Evolutionary conservation across 2,113 vertebrate genomes (phyloP).

Genomic region (Phrynocephalus versicolor): DNA sequence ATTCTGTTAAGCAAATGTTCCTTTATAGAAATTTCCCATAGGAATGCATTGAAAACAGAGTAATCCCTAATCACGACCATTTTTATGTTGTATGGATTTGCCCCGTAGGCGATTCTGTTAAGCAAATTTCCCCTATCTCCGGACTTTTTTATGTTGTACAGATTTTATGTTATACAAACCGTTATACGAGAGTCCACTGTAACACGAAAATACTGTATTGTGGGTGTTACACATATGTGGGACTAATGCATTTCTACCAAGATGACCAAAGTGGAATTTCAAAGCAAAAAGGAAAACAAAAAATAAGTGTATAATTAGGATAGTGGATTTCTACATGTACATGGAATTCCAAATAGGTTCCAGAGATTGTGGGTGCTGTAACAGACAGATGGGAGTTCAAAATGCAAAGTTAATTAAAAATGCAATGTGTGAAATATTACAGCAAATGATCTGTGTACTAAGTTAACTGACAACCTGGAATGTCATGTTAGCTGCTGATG

Average conservation of each 20-base stretch:
- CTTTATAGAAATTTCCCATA: too few species aligned
- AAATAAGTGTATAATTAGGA: background rate
- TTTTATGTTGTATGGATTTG: too few species aligned
- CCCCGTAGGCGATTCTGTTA: too few species aligned
- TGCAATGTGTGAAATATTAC: conserved; percentile 28
- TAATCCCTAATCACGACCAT: too few species aligned
- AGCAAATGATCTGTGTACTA: background rate
- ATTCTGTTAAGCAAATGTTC: too few species aligned
- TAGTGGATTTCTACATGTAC: background rate
- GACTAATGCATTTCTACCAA: conserved; percentile 7
- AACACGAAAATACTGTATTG: conserved; percentile 38
- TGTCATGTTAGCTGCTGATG: background rate
- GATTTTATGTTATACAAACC: too few species aligned
- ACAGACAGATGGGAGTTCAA: conserved; percentile 22
- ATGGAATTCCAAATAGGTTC: background rate
- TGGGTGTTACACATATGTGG: conserved; percentile 29
- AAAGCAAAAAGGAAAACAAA: background rate
- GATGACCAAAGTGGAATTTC: background rate
- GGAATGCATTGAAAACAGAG: too few species aligned
- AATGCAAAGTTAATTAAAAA: conserved; percentile 29
- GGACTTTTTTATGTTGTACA: too few species aligned
- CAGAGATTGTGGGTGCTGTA: background rate
- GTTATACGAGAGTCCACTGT: too few species aligned
- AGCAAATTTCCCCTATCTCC: too few species aligned
- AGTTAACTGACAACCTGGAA: background rate